phyloP scores from a whole-genome alignment of 2,113 vertebrate genomes.

The Machaerirhynchus nigripectus region DNA sequence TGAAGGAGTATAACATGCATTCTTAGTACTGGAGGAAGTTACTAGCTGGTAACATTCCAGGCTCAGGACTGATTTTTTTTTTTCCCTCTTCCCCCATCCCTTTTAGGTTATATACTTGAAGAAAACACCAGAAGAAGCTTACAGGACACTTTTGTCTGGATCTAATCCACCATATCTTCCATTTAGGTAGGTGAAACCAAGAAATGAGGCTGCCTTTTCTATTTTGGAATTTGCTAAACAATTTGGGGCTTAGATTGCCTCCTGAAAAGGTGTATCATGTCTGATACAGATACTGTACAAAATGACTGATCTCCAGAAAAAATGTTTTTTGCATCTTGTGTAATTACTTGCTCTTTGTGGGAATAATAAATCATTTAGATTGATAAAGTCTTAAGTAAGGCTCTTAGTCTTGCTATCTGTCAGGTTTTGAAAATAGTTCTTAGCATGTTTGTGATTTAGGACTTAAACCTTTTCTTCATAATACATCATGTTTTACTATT shows the following conservation, averaged over 20 bases:
- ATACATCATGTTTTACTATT: not conserved
- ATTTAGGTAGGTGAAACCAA: slow-evolving; percentile 84
- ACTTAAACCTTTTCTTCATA: not conserved
- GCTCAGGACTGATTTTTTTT: not conserved
- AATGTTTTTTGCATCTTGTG: not conserved
- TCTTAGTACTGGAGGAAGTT: not conserved
- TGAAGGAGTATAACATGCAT: not conserved
- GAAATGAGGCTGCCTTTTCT: not conserved
- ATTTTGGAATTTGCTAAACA: not conserved
- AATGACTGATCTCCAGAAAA: not conserved
- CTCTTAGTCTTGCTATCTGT: not conserved
- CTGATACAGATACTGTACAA: not conserved
- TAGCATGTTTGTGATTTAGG: not conserved
- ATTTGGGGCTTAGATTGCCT: not conserved
- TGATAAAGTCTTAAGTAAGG: not conserved
- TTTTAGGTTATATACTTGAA: slow-evolving; percentile 93
- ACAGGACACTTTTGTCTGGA: slow-evolving; percentile 85
- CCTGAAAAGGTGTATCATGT: not conserved
- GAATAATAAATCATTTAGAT: not conserved
- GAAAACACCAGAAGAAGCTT: slow-evolving; percentile 94
- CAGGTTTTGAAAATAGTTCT: not conserved
- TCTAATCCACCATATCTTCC: slow-evolving; percentile 91
- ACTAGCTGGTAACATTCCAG: not conserved
- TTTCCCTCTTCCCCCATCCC: not conserved
- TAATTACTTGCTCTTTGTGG: not conserved